phyloP scores from a whole-genome alignment of 2,797 vertebrate genomes.

The Anniella stebbinsi region DNA sequence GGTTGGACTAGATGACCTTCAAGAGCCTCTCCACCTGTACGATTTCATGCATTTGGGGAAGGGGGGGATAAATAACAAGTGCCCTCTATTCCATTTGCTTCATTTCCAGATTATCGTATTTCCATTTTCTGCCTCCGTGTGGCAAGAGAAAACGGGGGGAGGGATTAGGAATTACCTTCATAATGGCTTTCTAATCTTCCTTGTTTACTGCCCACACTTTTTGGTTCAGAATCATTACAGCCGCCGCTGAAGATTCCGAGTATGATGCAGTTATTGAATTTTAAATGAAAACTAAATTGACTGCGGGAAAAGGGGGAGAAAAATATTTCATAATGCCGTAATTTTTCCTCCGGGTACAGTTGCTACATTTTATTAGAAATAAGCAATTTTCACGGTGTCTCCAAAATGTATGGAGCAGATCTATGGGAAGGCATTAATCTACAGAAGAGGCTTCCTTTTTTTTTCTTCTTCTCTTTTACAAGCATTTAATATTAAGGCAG shows the following conservation, averaged over 20 bases:
- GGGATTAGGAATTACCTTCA: slow-evolving; percentile 56
- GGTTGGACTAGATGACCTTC: too few species aligned
- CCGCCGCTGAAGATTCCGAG: slow-evolving; percentile 66
- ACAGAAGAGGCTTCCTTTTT: slow-evolving; percentile 47
- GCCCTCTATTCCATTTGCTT: slow-evolving; percentile 45
- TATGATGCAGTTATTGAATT: slow-evolving; percentile 78
- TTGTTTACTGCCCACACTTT: slow-evolving; percentile 72
- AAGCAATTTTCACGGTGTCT: slow-evolving; percentile 74
- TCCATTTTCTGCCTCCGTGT: slow-evolving; percentile 43
- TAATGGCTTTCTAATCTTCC: slow-evolving; percentile 75
- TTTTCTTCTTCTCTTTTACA: not conserved
- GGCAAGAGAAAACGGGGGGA: slow-evolving; percentile 24
- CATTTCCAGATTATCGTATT: slow-evolving; percentile 44
- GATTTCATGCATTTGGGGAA: not conserved
- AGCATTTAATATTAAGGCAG: slow-evolving; percentile 61
- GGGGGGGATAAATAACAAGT: not conserved
- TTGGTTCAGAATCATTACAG: slow-evolving; percentile 74
- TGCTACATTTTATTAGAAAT: slow-evolving; percentile 77
- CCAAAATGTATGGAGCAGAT: slow-evolving; percentile 64
- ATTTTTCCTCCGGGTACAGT: slow-evolving; percentile 75
- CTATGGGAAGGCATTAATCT: slow-evolving; percentile 67
- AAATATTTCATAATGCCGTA: slow-evolving; percentile 75
- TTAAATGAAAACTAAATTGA: slow-evolving; percentile 79
- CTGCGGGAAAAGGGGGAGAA: slow-evolving; percentile 65
- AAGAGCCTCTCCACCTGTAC: not conserved